Base-by-base conservation (phyloP, 2,113 vertebrate species). In the Gavialis gangeticus region DNA sequence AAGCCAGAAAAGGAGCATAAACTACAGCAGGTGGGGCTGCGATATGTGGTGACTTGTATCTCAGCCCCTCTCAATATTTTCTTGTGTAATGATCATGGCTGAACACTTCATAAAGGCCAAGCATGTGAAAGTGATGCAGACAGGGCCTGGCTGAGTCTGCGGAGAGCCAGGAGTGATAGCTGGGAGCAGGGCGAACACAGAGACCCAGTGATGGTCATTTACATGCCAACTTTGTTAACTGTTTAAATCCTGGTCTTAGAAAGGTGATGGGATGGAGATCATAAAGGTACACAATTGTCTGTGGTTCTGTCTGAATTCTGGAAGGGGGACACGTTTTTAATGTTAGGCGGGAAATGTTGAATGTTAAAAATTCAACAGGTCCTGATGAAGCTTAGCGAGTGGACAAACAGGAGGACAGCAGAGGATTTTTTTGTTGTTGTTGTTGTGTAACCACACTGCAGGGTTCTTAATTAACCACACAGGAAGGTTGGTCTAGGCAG, bases 361-460 rank as follows among this genome's bases (percentile, higher is more conserved):
- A 46, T 46, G 46, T 46, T 46, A 46, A 46, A 46, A 46, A 46
- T 46, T 46, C 46, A 9, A 7, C 81, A 67, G 30, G 3, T 3
- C 11, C 9, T 19, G 22, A 34, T 21, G 13, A 54, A 0, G 62
- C 16, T 80, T 15, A 10, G 22, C 22, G 15, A 75, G 4, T 0
- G 2, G 79, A 22, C n/a, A 82, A 46, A 46, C 46, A 46, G 46
- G 46, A 46, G 16, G 7, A 0, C 11, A 34, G 54, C 18, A 76
- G 34, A 22, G 34, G 62, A 2, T 24, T 34, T 60, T 71, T 16
- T n/a, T n/a, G n/a, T n/a, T n/a, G n/a, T n/a, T 21, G 30, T n/a
- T 75, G 75, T 9, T 24, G 22, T 0, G 1, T 75, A 34, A 28
- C 24, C 17, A 2, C 0, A 0, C 15, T 76, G 13, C 27, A 80